Base-by-base conservation (phyloP, 2,888 invertebrate species). In the Argynnis bischoffii region DNA sequence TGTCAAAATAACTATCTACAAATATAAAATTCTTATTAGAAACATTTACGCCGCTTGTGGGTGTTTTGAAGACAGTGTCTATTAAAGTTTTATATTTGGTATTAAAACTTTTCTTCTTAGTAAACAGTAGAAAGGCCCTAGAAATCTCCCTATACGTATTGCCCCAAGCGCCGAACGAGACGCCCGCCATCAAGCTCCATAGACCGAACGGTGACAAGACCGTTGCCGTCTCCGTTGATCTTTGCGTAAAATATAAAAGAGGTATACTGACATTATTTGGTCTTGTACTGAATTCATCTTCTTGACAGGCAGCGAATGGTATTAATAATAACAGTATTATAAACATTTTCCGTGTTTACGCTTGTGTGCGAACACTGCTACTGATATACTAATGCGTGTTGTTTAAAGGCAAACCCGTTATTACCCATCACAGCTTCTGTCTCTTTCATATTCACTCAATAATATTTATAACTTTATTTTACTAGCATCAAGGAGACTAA, bases 151-250 rank as follows among this genome's bases (percentile, higher is more conserved):
- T 50, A 6, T 50, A 31, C 1, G 61, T 90, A 56, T 84, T 78
- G 1, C 85, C 89, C 0, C 83, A 77, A 0, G 90, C 86, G 13
- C 92, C 92, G 21, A 90, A 73, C 0, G 90, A 86, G 3, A 92
- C 79, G 3, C 88, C 88, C 0, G 90, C 88, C 87, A 93, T 83
- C 6, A 93, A 74, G 6, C 86, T 87, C 93, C 93, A 93, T 74
- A 93, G 85, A 71, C 93, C 92, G 63, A 90, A 90, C 0, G 93
- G 92, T 1, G 92, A 90, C 66, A 92, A 84, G 67, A 91, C 90
- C 6, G 2, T 81, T 78, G 0, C 41, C 15, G 50, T 35, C 15
- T 51, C 18, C 31, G 85, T 85, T 71, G 88, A 84, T n/a, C 77
- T 70, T 6, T 87, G 86, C 1, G 91, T 90, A 54, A 84, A 81